These are phyloP conservation scores for Poeciliopsis presidionis DNA, from an alignment of 2,797 vertebrate genomes.

Conservation along the genomic window DNA sequence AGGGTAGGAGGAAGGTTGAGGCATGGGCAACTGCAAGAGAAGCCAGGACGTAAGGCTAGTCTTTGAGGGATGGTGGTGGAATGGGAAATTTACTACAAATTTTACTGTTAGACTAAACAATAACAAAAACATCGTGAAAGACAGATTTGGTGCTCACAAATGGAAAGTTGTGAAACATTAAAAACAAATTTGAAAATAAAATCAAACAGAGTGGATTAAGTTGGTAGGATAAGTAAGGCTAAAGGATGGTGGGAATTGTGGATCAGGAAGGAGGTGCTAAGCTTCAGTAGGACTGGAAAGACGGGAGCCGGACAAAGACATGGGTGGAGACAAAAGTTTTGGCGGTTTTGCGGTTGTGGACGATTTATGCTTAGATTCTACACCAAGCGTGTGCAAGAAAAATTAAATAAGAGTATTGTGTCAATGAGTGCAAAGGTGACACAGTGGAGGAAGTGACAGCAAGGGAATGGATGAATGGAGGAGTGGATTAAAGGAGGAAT, in stretches of 20 bases:
- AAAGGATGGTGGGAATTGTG: conserved; percentile 11
- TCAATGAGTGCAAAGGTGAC: conserved; percentile 36
- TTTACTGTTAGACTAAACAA: conserved; percentile 52
- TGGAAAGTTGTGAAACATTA: conserved; percentile 20
- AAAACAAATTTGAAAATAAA: conserved; percentile 24
- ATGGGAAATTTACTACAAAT: conserved; percentile 50
- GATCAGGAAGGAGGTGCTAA: conserved; percentile 47
- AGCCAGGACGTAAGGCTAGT: conserved; percentile 72
- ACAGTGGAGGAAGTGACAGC: conserved; percentile 18
- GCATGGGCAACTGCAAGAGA: conserved; percentile 68
- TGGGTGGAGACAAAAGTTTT: conserved; percentile 79
- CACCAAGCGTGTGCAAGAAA: conserved; percentile 64
- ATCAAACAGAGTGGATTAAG: conserved; percentile 6
- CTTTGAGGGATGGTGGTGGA: conserved; percentile 52
- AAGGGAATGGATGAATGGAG: conserved; percentile 19
- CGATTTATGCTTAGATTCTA: conserved; percentile 70
- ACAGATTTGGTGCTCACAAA: conserved; percentile 44
- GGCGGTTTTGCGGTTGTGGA: conserved; percentile 57
- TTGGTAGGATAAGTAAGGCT: conserved; percentile 16
- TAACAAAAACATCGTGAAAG: conserved; percentile 34
- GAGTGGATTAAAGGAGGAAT: conserved; percentile 51
- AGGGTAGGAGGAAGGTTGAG: conserved; percentile 70
- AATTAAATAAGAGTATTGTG: conserved; percentile 37
- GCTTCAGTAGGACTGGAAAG: conserved; percentile 58
- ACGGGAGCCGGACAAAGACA: conserved; percentile 62